Conservation (phyloP, 2,797 vertebrate genomes). For the Protosalanx chinensis region DNA sequence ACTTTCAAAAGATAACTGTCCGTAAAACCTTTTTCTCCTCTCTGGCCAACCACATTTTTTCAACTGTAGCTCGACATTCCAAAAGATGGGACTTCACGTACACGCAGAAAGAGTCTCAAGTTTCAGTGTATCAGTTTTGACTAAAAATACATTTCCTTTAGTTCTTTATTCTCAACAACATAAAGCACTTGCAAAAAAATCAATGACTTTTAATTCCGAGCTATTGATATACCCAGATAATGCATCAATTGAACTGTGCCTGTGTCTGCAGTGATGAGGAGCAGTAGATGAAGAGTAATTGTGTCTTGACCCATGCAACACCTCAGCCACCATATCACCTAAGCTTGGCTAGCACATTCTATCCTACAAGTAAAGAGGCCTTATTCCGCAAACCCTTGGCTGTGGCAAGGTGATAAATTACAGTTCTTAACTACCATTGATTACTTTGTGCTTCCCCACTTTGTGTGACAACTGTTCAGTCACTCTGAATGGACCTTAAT, state of each 20-base stretch:
- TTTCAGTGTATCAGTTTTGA: constrained; percentile 42
- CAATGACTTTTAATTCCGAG: constrained; percentile 76
- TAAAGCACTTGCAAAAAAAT: constrained; percentile 63
- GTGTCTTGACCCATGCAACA: constrained; percentile 69
- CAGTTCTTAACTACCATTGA: constrained; percentile 97
- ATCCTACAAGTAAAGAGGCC: constrained; percentile 50
- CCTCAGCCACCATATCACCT: constrained; percentile 58
- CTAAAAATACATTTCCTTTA: constrained; percentile 26
- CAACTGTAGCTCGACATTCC: too few relatives aligned
- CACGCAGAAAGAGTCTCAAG: not conserved
- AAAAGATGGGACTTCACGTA: not conserved
- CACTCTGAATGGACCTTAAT: constrained; percentile 90
- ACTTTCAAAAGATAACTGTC: too few relatives aligned
- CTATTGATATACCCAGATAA: constrained; percentile 80
- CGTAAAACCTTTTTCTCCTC: too few relatives aligned
- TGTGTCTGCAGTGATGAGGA: constrained; percentile 73
- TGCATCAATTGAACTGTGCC: constrained; percentile 71
- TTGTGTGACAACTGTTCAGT: constrained; percentile 90
- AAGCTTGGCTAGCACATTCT: constrained; percentile 56
- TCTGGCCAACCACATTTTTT: too few relatives aligned
- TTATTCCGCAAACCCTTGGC: constrained; percentile 78
- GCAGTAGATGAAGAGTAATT: constrained; percentile 79
- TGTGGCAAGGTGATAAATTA: constrained; percentile 99
- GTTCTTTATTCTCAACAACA: constrained; percentile 29
- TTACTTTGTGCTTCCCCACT: constrained; percentile 91